Percentiles rank a stretch among this genome's conserved stretches.
Evolutionary conservation across 1,140 invertebrate genomes (phyloP).

Genomic region (Caenorhabditis latens): DNA sequence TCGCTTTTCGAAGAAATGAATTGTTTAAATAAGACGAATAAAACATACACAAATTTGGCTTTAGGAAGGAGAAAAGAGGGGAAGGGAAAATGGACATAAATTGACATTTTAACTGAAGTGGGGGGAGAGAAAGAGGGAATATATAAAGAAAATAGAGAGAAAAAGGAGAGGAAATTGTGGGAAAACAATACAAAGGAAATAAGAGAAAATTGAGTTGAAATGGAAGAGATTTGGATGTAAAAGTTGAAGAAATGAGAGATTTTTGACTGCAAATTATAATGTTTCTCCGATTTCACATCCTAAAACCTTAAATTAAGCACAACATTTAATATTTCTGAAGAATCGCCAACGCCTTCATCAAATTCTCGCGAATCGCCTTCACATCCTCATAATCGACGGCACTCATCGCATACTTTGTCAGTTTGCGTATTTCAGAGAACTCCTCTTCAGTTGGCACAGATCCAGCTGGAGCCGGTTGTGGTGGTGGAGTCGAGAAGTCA

Average conservation of each 20-base stretch:
- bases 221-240: neutral
- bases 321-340: constrained; percentile 17
- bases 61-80: neutral
- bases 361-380: constrained; percentile 72
- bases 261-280: neutral
- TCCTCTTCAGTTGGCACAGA: constrained; percentile 60
- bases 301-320: neutral
- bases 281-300: neutral
- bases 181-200: neutral
- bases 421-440: constrained; percentile 72
- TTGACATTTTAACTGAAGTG: neutral
- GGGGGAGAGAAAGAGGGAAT: neutral
- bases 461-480: constrained; percentile 5
- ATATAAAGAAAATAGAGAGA: neutral
- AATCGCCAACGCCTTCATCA: constrained; percentile 68
- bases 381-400: constrained; percentile 74
- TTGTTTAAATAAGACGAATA: neutral
- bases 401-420: constrained; percentile 70
- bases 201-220: neutral
- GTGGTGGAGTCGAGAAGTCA: constrained; percentile 10
- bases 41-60: constrained; percentile 14
- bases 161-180: neutral
- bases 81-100: neutral
- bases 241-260: neutral
- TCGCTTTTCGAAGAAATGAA: neutral